phyloP scores from a whole-genome alignment of 2,797 vertebrate genomes.

The Oreochromis mossambicus region DNA sequence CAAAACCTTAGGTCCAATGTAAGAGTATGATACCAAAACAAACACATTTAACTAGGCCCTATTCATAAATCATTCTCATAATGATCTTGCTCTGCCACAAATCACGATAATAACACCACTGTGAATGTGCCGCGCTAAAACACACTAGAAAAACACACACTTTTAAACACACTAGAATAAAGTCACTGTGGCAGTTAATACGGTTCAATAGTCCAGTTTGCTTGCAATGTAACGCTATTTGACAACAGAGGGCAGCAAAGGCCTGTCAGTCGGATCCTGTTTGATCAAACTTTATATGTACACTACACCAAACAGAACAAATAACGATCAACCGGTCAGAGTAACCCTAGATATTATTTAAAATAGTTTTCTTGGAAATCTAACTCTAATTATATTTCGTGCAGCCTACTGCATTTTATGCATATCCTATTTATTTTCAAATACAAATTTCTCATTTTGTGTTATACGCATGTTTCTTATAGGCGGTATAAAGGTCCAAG shows the following conservation, averaged over 20 bases:
- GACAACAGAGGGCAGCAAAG: constrained; percentile 71
- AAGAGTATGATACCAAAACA: fast-evolving
- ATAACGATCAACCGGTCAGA: neutral
- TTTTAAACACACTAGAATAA: neutral
- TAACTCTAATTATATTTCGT: neutral
- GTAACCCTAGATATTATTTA: neutral
- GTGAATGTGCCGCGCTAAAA: neutral
- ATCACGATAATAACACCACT: neutral
- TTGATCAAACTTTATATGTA: neutral
- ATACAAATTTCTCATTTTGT: neutral
- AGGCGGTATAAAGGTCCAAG: neutral
- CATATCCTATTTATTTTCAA: neutral
- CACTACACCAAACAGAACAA: neutral
- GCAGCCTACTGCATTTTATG: neutral
- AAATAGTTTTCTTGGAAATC: neutral
- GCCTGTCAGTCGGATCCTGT: neutral
- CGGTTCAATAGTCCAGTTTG: too few species aligned
- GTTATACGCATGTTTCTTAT: neutral
- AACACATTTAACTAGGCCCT: neutral
- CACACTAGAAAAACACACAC: too few species aligned
- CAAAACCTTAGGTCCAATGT: neutral
- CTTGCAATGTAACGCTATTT: neutral
- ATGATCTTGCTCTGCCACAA: neutral
- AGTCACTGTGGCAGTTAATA: neutral
- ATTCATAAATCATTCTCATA: neutral